Evolutionary conservation across 1,140 invertebrate genomes (phyloP).

Genomic region (Drosophila sturtevanti): DNA sequence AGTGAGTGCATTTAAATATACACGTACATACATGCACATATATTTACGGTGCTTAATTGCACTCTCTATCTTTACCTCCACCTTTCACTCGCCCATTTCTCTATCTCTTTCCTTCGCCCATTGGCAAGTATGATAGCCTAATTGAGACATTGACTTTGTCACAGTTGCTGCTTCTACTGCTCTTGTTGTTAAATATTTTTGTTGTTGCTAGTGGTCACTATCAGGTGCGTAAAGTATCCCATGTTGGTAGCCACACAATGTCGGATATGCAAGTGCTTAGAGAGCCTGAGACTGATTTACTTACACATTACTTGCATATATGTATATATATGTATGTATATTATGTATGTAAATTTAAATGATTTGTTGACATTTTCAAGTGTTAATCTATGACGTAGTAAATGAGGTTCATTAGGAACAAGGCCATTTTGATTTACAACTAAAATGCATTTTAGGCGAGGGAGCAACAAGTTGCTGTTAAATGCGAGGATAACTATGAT

Average conservation of each 20-base stretch:
- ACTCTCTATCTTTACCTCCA: too few species aligned
- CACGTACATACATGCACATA: too few species aligned
- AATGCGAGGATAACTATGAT: not conserved
- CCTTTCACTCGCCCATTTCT: too few species aligned
- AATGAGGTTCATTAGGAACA: not conserved
- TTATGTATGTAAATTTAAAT: not conserved
- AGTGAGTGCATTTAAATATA: too few species aligned
- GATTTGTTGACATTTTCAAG: not conserved
- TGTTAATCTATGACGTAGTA: not conserved
- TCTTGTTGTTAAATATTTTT: not conserved
- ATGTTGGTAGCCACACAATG: slow-evolving; percentile 1
- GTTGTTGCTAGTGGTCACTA: not conserved
- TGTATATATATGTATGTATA: not conserved
- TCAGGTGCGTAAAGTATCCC: not conserved
- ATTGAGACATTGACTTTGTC: not conserved
- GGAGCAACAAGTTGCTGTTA: not conserved
- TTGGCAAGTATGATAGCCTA: not conserved
- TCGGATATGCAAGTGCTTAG: not conserved
- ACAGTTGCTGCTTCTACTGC: not conserved
- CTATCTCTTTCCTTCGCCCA: not conserved
- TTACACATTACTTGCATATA: not conserved
- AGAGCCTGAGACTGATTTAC: not conserved
- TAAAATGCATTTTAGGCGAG: not conserved
- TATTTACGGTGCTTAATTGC: too few species aligned
- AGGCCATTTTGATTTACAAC: not conserved